Conservation (phyloP, 2,113 vertebrate species). For the Tyrannus savana region DNA sequence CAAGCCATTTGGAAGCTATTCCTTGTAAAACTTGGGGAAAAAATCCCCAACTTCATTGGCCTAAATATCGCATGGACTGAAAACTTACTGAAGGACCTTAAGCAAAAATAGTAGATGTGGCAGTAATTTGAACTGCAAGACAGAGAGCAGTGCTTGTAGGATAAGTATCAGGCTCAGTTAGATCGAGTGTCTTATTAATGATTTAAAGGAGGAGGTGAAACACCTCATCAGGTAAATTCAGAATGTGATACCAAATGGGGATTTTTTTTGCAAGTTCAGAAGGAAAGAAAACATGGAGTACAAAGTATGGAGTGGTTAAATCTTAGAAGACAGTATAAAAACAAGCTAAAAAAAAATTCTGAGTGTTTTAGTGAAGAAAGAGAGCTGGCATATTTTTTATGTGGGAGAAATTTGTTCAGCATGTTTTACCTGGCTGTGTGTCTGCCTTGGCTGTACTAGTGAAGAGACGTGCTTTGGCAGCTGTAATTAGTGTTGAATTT, state of each 20-base stretch:
- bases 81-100: slow-evolving; percentile 13
- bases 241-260: background rate
- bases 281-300: background rate
- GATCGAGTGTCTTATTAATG: background rate
- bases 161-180: background rate
- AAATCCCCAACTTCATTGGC: background rate
- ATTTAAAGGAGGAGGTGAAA: background rate
- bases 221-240: background rate
- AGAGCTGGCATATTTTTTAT: background rate
- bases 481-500: background rate
- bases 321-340: background rate
- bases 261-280: background rate
- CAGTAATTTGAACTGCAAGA: slow-evolving; percentile 28
- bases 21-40: background rate
- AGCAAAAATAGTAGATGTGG: slow-evolving; percentile 33
- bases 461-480: slow-evolving; percentile 8
- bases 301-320: background rate
- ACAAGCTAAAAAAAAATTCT: background rate
- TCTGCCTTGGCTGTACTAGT: background rate
- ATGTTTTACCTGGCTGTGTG: slow-evolving; percentile 39
- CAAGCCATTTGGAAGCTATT: slow-evolving; percentile 24
- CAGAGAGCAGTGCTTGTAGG: background rate
- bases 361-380: background rate
- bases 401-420: background rate
- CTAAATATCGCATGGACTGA: background rate